Base-by-base conservation (phyloP, 2,888 invertebrate genomes). In the Plusia festucae region DNA sequence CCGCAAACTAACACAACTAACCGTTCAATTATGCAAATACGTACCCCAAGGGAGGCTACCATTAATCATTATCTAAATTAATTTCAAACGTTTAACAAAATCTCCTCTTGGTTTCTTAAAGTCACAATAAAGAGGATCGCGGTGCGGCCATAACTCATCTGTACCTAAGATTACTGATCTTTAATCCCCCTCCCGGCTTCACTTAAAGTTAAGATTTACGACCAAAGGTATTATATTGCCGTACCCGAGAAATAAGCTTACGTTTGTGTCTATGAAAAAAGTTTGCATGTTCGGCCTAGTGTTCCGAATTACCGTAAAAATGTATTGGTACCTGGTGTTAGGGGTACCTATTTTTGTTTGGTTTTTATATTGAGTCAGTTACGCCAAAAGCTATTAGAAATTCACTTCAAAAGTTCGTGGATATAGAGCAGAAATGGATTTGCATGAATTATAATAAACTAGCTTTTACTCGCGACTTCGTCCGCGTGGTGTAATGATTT, bases 181-280 rank as follows among this genome's bases (percentile, higher is more conserved):
- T 96, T 96, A 96, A 96, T 96, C 96, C 96, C 96, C 96, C 95
- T 93, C 95, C 85, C 90, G 90, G 94, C 91, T 95, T 95, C 96
- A 95, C 96, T 96, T 96, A 96, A 96, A 96, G 96, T 96, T 96
- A 96, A 96, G 96, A 96, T 96, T 96, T 96, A 96, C 96, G 96
- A 90, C 95, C 78, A 90, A 90, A 93, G 96, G 96, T 96, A 96
- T 96, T 96, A 96, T 96, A 95, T 95, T 95, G 95, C 77, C 95
- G 95, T 95, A 95, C 95, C 93, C 88, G 86, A 88, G 85, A 88
- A 89, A 88, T 90, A 90, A 91, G 90, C 90, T 86, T 81, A 82
- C 83, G 76, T 76, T 76, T 81, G 81, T 90, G 89, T 90, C 92
- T 87, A 92, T 93, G 92, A 91, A 93, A 93, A 92, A 93, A 92